Evolutionary conservation across 2,797 vertebrate genomes (phyloP).

Genomic region (Rhincodon typus): DNA sequence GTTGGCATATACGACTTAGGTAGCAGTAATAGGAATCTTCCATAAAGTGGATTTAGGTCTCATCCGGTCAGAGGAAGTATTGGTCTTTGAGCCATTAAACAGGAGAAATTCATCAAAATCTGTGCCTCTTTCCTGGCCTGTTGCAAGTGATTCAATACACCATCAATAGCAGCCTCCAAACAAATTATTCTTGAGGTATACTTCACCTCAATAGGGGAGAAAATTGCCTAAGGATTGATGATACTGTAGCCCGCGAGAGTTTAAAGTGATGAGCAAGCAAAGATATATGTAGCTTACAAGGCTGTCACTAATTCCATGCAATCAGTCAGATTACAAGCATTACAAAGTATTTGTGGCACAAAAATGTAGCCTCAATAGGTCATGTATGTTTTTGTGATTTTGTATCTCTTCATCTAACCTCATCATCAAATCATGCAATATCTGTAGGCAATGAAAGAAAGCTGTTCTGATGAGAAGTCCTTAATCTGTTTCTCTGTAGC

Average conservation of each 20-base stretch:
- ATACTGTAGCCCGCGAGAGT: background rate
- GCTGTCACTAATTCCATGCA: no score
- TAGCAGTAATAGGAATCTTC: no score
- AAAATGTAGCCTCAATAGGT: background rate
- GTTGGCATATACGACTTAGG: no score
- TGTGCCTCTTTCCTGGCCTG: background rate
- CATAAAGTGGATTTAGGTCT: background rate
- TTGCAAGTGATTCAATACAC: background rate
- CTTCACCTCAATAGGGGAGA: background rate
- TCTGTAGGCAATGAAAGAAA: no score
- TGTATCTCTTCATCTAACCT: background rate
- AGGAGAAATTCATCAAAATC: background rate
- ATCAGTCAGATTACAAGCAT: no score
- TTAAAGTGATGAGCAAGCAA: background rate
- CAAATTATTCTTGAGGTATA: background rate
- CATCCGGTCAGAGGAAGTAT: background rate
- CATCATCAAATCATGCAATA: no score
- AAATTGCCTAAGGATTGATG: background rate
- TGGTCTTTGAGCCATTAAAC: background rate
- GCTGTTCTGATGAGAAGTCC: no score
- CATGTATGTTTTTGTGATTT: background rate
- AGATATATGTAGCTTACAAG: background rate
- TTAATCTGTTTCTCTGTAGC: no score
- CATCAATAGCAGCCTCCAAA: background rate
- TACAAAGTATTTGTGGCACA: background rate